Conservation (phyloP, 2,797 vertebrate genomes). For the Hybognathus amarus region DNA sequence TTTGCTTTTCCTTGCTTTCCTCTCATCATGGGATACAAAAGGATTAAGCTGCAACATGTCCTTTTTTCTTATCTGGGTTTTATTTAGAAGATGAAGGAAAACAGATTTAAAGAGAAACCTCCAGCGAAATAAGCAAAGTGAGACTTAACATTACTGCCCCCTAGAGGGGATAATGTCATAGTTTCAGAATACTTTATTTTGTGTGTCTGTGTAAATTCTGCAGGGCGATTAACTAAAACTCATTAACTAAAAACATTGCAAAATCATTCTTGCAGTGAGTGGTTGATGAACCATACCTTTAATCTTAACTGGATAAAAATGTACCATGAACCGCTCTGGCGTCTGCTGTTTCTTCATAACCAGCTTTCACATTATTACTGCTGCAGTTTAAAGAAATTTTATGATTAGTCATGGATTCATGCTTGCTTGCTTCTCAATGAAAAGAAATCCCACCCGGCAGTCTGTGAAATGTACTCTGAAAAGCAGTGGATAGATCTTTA, state of each 20-base stretch:
- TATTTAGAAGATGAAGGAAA: conserved; percentile 30
- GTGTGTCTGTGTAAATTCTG: not conserved
- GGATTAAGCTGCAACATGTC: not conserved
- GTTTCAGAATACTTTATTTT: no score
- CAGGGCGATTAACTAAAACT: conserved; percentile 33
- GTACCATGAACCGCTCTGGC: conserved; percentile 62
- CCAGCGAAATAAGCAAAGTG: not conserved
- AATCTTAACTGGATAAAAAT: conserved; percentile 65
- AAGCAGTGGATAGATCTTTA: conserved; percentile 59
- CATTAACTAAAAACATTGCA: conserved; percentile 33
- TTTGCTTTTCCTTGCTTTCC: not conserved
- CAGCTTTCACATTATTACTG: conserved; percentile 55
- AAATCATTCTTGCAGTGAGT: conserved; percentile 49
- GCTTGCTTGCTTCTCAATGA: conserved; percentile 58
- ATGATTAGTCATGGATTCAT: conserved; percentile 63
- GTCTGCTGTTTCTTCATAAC: conserved; percentile 35
- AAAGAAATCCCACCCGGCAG: conserved; percentile 54
- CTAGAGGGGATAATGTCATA: not conserved
- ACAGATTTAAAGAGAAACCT: not conserved
- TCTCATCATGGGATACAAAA: not conserved
- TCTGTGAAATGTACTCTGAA: conserved; percentile 55
- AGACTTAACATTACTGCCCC: not conserved
- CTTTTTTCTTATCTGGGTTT: conserved; percentile 12
- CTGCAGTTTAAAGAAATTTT: conserved; percentile 59
- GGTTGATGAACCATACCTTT: conserved; percentile 52